A percentile compares a stretch with the other conserved stretches of the same genome.
Evolutionary conservation across 1,140 invertebrate species (phyloP).

Genomic region (Bemisia tabaci): DNA sequence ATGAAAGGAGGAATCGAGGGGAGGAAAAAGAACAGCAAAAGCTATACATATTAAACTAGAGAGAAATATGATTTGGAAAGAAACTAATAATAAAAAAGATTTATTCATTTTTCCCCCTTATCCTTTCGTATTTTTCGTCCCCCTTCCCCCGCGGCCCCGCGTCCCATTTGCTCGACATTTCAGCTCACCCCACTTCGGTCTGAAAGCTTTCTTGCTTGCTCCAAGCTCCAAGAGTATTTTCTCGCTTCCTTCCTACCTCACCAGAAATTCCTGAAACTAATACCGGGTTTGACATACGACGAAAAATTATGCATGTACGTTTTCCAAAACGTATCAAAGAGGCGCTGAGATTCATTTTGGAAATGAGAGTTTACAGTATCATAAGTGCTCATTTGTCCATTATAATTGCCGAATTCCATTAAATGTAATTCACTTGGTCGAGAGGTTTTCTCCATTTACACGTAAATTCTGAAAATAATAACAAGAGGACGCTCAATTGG

Average conservation of each 20-base stretch:
- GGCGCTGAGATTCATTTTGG: too few species aligned
- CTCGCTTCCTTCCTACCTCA: not conserved
- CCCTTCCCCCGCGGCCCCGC: not conserved
- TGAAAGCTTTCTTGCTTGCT: not conserved
- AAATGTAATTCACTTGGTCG: too few species aligned
- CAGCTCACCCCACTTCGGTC: not conserved
- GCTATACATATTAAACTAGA: not conserved
- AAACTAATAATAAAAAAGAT: conserved; percentile 1
- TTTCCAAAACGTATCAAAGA: too few species aligned
- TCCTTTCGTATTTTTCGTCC: not conserved
- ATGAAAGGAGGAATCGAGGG: not conserved
- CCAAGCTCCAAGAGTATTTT: not conserved
- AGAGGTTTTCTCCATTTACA: too few species aligned
- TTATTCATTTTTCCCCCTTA: not conserved
- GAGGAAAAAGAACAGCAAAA: not conserved
- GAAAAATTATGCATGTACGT: too few species aligned
- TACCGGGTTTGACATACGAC: too few species aligned
- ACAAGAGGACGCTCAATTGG: too few species aligned
- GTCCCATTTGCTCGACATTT: not conserved
- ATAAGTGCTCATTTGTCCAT: too few species aligned
- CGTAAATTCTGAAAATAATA: too few species aligned
- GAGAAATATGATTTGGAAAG: not conserved
- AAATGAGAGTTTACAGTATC: too few species aligned
- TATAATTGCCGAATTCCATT: too few species aligned
- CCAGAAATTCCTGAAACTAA: not conserved